phyloP scores from a whole-genome alignment of 92 coral and sea anemone genomes.

The Porites cylindrica region DNA sequence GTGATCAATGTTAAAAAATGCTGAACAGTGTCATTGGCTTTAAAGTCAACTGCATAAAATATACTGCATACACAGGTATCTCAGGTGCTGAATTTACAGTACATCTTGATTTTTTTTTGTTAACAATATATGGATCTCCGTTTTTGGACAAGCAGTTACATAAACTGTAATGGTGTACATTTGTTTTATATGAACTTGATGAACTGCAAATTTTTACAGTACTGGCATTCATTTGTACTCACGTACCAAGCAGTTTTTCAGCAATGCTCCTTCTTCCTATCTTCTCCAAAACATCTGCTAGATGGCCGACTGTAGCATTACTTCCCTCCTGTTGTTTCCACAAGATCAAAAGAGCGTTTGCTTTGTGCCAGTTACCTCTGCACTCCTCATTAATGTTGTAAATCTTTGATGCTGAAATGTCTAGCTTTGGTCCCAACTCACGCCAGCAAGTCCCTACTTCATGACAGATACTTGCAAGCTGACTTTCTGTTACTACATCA shows the following conservation, averaged over 20 bases:
- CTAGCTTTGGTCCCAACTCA: conserved; percentile 75
- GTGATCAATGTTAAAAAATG: too few relatives aligned
- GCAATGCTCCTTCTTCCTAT: conserved; percentile 82
- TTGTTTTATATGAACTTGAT: too few relatives aligned
- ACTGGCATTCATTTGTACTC: too few relatives aligned
- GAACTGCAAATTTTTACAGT: too few relatives aligned
- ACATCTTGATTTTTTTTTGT: too few relatives aligned
- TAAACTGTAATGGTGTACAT: too few relatives aligned
- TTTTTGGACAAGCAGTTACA: too few relatives aligned
- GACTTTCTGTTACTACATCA: conserved; percentile 59
- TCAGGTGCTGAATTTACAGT: too few relatives aligned
- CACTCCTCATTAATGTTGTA: conserved; percentile 77
- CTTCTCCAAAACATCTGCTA: conserved; percentile 66
- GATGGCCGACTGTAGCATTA: conserved; percentile 67
- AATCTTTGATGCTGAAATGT: conserved; percentile 61
- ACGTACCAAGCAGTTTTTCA: conserved; percentile 69
- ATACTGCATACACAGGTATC: too few relatives aligned
- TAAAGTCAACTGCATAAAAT: too few relatives aligned
- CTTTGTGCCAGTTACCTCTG: conserved; percentile 70
- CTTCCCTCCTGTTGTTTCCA: conserved; percentile 77
- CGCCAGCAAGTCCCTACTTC: conserved; percentile 86
- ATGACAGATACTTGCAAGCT: conserved; percentile 72
- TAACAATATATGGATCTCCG: too few relatives aligned
- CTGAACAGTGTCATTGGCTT: too few relatives aligned
- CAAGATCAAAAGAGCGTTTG: conserved; percentile 64